Evolutionary conservation across 2,888 invertebrate species (phyloP), one percentile per base, ranked within the genome.

Genomic region (Micoletzkya japonica): DNA sequence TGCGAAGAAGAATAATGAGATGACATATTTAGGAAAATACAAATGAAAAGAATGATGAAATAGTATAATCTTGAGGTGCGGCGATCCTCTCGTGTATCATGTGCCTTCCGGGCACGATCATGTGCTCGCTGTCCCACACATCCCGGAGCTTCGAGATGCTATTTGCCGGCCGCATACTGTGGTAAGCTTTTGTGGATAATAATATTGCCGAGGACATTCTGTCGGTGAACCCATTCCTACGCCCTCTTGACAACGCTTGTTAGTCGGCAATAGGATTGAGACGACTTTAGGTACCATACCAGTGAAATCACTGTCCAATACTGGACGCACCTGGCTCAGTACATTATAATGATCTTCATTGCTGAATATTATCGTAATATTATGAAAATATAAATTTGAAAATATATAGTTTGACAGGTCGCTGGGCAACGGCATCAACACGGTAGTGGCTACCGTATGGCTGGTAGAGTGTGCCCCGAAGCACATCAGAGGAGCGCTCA

Each of bases 391-490:
- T n/a, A n/a, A n/a, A n/a, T n/a, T n/a, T n/a, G n/a, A n/a, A 2
- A 17, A n/a, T 14, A 26, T 28, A 54, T 54, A 6, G 3, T n/a
- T n/a, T 6, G 30, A 37, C 50, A 50, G 64, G 69, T 70, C 76
- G 0, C 71, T 79, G n/a, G 76, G 75, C 17, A 80, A 78, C 37
- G 80, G 80, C 32, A 76, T 80, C n/a, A 74, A 76, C 50, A 74
- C 74, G 28, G 80, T 80, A 7, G 76, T 75, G 63, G 76, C 76
- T 1, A 80, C 80, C 2, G 80, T 80, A n/a, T 80, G 80, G 80
- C 78, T 80, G 49, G 76, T 80, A 24, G 80, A 80, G 52, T 77
- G 77, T 32, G 77, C 80, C 0, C 78, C 80, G 4, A 74, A 76
- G 39, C 70, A 72, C 34, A 77, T 76, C 60, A 34, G 80, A 37